Percentiles rank a stretch among this genome's conserved stretches.
These are phyloP conservation scores for Drosophila prolongata DNA, from an alignment of 2,888 invertebrate species.

Conservation along the genomic window DNA sequence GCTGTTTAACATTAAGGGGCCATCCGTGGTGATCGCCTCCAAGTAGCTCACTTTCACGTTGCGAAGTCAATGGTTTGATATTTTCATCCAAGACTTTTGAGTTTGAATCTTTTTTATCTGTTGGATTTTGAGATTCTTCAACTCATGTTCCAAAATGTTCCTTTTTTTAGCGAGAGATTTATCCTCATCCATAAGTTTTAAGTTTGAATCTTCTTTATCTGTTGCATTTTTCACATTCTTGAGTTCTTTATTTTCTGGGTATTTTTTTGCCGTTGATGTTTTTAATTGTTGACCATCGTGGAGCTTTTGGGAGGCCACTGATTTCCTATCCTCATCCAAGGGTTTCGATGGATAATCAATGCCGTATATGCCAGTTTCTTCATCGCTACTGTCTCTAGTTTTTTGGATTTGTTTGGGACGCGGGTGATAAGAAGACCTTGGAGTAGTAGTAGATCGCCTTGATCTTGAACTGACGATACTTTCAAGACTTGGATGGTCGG, in stretches of 20 bases:
- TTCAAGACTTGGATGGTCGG: constrained; percentile 2
- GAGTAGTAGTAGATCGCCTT: not conserved
- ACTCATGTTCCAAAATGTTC: too few species aligned
- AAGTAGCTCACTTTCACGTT: too few species aligned
- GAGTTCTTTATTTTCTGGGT: too few species aligned
- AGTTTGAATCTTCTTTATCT: too few species aligned
- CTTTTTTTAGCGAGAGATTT: too few species aligned
- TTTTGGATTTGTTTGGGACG: not conserved
- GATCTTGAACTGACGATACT: not conserved
- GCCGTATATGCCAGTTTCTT: not conserved
- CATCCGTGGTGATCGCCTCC: not conserved
- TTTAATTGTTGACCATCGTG: too few species aligned
- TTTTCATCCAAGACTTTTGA: too few species aligned
- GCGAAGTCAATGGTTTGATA: not conserved
- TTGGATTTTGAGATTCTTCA: too few species aligned
- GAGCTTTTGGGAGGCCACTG: not conserved
- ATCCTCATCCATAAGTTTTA: not conserved
- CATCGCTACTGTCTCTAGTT: not conserved
- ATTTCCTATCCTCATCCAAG: not conserved
- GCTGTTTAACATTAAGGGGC: not conserved
- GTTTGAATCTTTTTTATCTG: too few species aligned
- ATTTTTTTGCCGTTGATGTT: too few species aligned
- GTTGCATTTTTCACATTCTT: too few species aligned
- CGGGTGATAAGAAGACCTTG: too few species aligned
- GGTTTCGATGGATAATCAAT: not conserved